A percentile compares a stretch with the other conserved stretches of the same genome.
These are phyloP conservation scores for Chaetoderma sp. DNA, from an alignment of 2,888 invertebrate genomes.

Conservation along the genomic window DNA sequence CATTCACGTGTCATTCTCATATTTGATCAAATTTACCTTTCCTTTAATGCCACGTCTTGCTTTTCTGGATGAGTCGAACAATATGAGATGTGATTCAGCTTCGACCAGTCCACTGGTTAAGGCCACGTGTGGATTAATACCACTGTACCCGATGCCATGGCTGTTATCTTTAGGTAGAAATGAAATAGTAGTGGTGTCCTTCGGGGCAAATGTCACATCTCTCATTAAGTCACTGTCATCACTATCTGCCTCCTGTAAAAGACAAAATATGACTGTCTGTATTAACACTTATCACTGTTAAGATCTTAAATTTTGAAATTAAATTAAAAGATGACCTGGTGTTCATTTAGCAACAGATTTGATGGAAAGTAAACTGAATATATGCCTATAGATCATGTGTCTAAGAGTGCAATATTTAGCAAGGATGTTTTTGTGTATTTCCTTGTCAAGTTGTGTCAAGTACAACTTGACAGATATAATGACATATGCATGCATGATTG, in stretches of 20 bases:
- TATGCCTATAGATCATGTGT: no score
- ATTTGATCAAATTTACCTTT: no score
- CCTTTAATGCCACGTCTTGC: slow-evolving; percentile 60
- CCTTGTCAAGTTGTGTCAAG: no score
- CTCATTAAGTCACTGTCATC: slow-evolving; percentile 39
- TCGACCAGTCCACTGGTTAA: slow-evolving; percentile 51
- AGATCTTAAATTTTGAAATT: not conserved
- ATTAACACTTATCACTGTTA: not conserved
- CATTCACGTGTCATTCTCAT: no score
- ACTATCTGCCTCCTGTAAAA: slow-evolving; percentile 42
- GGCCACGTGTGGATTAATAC: slow-evolving; percentile 57
- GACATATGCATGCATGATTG: no score
- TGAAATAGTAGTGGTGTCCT: slow-evolving; percentile 75
- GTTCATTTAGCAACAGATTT: no score
- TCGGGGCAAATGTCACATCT: slow-evolving; percentile 62
- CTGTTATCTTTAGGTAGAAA: slow-evolving; percentile 81
- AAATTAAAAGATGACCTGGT: no score
- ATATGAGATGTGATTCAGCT: slow-evolving; percentile 34
- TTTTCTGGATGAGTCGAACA: slow-evolving; percentile 26
- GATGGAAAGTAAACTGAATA: no score
- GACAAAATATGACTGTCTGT: not conserved
- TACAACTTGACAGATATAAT: no score
- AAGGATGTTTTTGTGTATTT: no score
- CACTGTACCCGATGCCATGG: slow-evolving; percentile 72
- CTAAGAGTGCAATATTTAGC: no score